Conservation (phyloP, 2,113 vertebrate genomes). For the Syngnathoides biaculeatus region DNA sequence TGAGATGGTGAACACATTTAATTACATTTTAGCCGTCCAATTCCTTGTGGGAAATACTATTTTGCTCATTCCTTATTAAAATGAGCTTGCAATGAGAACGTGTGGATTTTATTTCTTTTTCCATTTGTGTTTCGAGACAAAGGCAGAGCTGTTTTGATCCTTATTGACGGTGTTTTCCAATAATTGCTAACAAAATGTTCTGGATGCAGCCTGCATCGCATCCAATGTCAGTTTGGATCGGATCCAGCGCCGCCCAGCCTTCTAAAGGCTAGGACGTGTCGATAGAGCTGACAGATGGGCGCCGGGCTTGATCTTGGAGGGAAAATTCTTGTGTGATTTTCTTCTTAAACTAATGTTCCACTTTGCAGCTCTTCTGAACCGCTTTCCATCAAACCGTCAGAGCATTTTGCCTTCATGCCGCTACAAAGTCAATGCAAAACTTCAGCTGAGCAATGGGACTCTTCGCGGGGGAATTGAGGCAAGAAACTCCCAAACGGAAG, state of each 20-base stretch:
- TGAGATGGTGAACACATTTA: too few species aligned
- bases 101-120: not conserved
- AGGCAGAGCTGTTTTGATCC: constrained; percentile 15
- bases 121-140: not conserved
- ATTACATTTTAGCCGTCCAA: not conserved
- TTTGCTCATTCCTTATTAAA: not conserved
- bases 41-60: not conserved
- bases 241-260: constrained; percentile 2
- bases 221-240: constrained; percentile 2
- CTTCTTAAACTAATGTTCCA: constrained; percentile 2
- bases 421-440: constrained; percentile 40
- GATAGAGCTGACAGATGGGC: not conserved
- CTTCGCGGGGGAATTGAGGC: constrained; percentile 37
- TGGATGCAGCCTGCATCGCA: not conserved
- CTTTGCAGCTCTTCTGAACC: not conserved
- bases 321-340: constrained; percentile 12
- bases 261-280: not conserved
- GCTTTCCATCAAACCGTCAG: constrained; percentile 32
- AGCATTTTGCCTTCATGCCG: constrained; percentile 38
- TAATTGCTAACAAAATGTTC: not conserved
- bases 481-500: constrained; percentile 28
- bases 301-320: constrained; percentile 8
- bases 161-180: constrained; percentile 3
- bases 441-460: constrained; percentile 34
- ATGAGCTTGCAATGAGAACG: not conserved